Evolutionary conservation across 2,797 vertebrate genomes (phyloP).

Genomic region (Manis pentadactyla): DNA sequence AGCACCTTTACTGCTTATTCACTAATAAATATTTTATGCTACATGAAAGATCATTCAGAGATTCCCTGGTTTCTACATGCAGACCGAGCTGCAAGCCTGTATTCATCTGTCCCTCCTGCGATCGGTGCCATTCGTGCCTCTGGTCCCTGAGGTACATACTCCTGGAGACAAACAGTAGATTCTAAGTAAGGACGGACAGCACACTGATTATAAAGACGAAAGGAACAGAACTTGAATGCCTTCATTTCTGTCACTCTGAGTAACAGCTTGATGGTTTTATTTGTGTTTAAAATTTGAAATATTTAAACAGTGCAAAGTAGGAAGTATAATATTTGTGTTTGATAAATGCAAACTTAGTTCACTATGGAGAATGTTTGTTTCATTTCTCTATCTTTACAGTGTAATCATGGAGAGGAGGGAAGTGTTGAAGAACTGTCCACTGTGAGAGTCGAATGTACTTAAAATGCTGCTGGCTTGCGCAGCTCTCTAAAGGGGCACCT

Average conservation of each 20-base stretch:
- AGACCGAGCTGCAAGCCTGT: not conserved
- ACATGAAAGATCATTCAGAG: not conserved
- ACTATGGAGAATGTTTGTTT: not conserved
- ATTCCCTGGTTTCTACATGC: not conserved
- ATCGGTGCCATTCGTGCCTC: not conserved
- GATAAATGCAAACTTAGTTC: not conserved
- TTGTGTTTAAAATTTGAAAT: not conserved
- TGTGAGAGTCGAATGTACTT: not conserved
- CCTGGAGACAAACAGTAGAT: not conserved
- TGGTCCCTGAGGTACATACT: accelerated
- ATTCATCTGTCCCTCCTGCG: not conserved
- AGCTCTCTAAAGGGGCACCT: not conserved
- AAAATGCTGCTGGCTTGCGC: not conserved
- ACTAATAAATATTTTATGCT: not conserved
- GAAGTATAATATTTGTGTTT: not conserved
- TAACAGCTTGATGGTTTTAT: not conserved
- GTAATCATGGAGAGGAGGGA: not conserved
- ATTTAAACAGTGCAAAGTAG: not conserved
- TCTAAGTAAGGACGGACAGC: not conserved
- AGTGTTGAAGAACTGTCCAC: not conserved
- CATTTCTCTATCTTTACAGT: not conserved
- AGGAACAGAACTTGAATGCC: not conserved
- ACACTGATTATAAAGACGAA: not conserved
- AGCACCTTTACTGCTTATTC: not conserved
- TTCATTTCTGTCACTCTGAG: not conserved